Evolutionary conservation across 2,888 invertebrate genomes (phyloP), one percentile per base, ranked within the genome.

Genomic region (Hemaris fuciformis): DNA sequence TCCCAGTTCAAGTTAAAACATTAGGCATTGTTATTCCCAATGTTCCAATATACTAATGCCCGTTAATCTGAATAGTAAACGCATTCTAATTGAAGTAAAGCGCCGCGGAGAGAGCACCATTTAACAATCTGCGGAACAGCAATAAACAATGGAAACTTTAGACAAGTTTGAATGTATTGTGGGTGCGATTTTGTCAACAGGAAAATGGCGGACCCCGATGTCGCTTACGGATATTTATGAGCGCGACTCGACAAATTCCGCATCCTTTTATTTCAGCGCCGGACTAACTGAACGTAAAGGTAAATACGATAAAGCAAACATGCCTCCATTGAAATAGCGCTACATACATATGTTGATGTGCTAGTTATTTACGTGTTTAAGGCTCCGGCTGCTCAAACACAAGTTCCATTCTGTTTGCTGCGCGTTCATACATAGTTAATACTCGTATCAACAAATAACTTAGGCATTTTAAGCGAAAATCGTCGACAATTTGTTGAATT

Each of bases 181-280:
- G 85, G 85, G 84, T 79, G 83, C 84, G 87, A 87, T 88, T 89
- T 88, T 90, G 91, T 91, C 89, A 90, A 91, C 91, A 91, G 87
- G 88, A 88, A 90, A 91, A 91, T 89, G 89, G 91, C 88, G 91
- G 85, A 82, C 82, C 87, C 77, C 75, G 78, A 83, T 80, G 90
- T 89, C 89, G 81, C 82, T 80, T 83, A 80, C 70, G 78, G 77
- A 85, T 87, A 91, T 91, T 91, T 91, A 91, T 85, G 87, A 85
- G 79, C 83, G 69, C 79, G 81, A 85, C 79, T 85, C 84, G 83
- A 87, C 87, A 86, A 88, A 88, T 88, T 87, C 79, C 84, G 83
- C 84, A 87, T 85, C 81, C 84, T 87, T 89, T 89, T 88, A 85
- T 87, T 87, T 83, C 79, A 82, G 74, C 67, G 71, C 77, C 72